Percentiles rank a stretch among this genome's conserved stretches.
These are phyloP conservation scores for Zaprionus tsacasi DNA, from an alignment of 1,140 invertebrate genomes.

Conservation along the genomic window DNA sequence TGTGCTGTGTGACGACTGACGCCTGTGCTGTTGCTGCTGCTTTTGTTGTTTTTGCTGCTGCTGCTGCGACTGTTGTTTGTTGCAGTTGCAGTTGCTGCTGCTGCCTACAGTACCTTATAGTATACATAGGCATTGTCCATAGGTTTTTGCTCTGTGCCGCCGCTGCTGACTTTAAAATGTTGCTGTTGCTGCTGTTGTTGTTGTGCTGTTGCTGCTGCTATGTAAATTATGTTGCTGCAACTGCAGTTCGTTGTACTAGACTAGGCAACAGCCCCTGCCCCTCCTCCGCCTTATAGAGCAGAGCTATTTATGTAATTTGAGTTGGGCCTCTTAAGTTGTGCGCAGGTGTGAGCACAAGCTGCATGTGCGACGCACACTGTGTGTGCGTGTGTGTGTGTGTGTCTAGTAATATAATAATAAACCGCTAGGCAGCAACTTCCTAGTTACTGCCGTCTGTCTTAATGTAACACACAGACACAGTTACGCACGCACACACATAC, in stretches of 20 bases:
- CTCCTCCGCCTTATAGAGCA: conserved; percentile 13
- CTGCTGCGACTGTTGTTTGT: conserved; percentile 15
- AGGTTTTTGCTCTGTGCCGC: conserved; percentile 62
- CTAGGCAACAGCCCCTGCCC: conserved; percentile 4
- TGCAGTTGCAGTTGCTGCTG: conserved; percentile 1
- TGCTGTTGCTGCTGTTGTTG: conserved; percentile 33
- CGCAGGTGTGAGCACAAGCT: conserved; percentile 46
- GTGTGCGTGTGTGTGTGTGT: conserved; percentile 19
- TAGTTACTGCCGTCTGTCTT: conserved; percentile 49
- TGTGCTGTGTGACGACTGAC: conserved; percentile 21
- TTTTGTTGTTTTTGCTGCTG: not conserved
- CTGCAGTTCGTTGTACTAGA: conserved; percentile 74
- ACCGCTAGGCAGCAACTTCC: conserved; percentile 64
- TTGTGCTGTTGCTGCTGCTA: conserved; percentile 47
- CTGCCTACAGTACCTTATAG: conserved; percentile 81
- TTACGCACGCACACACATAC: conserved; percentile 28
- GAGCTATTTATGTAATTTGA: conserved; percentile 80
- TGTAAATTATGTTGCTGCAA: conserved; percentile 54
- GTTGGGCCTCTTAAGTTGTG: conserved; percentile 56
- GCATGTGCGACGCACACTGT: conserved; percentile 16
- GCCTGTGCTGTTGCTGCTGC: conserved; percentile 9
- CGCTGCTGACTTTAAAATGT: conserved; percentile 64
- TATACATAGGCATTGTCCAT: conserved; percentile 84
- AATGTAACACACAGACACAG: conserved; percentile 37
- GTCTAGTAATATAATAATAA: conserved; percentile 74